These are phyloP conservation scores for Pseudomugil tenellus DNA, from an alignment of 2,797 vertebrate species.

Conservation along the genomic window DNA sequence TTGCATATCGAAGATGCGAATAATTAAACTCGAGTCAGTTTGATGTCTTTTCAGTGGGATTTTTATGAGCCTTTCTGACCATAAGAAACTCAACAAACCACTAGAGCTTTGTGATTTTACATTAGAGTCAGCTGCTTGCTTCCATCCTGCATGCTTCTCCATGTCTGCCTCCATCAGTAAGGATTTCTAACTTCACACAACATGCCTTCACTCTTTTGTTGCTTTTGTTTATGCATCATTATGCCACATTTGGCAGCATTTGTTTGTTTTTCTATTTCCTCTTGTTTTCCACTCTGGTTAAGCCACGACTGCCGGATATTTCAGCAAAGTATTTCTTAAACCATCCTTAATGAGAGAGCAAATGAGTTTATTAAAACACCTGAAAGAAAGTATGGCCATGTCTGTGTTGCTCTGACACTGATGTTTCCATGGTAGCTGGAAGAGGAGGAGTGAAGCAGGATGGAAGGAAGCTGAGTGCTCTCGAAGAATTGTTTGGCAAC, in stretches of 20 bases:
- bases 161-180: conserved; percentile 49
- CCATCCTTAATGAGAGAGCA: conserved; percentile 21
- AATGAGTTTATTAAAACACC: conserved; percentile 41
- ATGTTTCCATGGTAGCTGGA: conserved; percentile 78
- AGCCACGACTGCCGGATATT: conserved; percentile 37
- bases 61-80: conserved; percentile 59
- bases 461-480: conserved; percentile 85
- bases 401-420: conserved; percentile 76
- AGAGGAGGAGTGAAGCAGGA: conserved; percentile 84
- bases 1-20: not conserved
- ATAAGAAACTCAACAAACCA: conserved; percentile 17
- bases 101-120: not conserved
- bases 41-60: conserved; percentile 52
- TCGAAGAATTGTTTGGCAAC: conserved; percentile 92
- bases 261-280: not conserved
- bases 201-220: conserved; percentile 55
- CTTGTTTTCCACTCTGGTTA: conserved; percentile 22
- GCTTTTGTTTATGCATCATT: conserved; percentile 45
- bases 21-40: conserved; percentile 15
- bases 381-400: conserved; percentile 63
- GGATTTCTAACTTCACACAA: conserved; percentile 38
- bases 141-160: conserved; percentile 65
- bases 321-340: conserved; percentile 35
- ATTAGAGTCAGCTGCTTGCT: conserved; percentile 43
- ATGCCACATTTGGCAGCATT: conserved; percentile 49